Base-by-base conservation (phyloP, 2,113 vertebrate genomes). In the Nerophis lumbriciformis region DNA sequence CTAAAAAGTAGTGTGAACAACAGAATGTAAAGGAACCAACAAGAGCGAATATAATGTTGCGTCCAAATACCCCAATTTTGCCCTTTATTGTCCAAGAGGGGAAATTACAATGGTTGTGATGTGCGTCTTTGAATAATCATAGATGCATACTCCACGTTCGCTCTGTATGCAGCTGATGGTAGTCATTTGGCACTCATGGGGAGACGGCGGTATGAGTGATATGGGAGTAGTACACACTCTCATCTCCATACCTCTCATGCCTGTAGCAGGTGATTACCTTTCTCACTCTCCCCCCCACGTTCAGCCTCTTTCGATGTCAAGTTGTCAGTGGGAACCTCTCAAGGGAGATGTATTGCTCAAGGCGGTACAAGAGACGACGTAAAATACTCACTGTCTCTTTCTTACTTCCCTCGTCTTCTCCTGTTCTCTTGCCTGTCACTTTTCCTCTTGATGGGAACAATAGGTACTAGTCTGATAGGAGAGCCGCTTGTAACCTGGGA, bases 271-370 rank as follows among this genome's bases (percentile, higher is more conserved):
- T 80, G 80, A 79, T 83, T 84, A 71, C 80, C 66, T 84, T 69
- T 75, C 69, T 64, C 56, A 61, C 62, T 65, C 68, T 36, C 62
- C 45, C 28, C 48, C 45, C 65, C 65, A 72, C 59, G 67, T 48
- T 55, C 16, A 45, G 36, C 69, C 65, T 74, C 66, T 59, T 70
- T 77, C 65, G 68, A 71, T 76, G 65, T 77, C 77, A 78, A 64
- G 68, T 82, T 85, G 83, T 85, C 79, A 82, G 78, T 59, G 38
- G 66, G 67, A 68, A 74, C 48, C 63, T 86, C 88, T 87, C 83
- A 21, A 13, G 87, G 83, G 86, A 89, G 68, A 78, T 89, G 88
- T 89, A 88, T 79, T 71, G 90, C 88, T 91, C 75, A 69, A 89
- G 88, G 88, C 87, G n/a, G 60, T 87, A 88, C 86, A 86, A 75